Evolutionary conservation across 2,888 invertebrate species (phyloP).

Genomic region (Tenthredo livida): DNA sequence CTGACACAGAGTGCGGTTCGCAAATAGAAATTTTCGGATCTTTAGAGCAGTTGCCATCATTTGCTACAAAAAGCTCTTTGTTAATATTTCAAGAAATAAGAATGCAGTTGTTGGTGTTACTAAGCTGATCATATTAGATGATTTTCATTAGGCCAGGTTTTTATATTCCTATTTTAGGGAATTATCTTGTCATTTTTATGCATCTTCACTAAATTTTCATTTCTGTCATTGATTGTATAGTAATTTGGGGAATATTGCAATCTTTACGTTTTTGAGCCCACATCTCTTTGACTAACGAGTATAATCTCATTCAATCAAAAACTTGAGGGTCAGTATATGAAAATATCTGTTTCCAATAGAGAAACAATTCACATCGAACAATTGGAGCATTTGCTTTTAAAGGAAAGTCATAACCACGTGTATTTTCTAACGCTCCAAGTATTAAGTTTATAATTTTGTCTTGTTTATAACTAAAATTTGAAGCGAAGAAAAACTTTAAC

Average conservation of each 20-base stretch:
- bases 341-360: not conserved
- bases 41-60: not conserved
- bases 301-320: not conserved
- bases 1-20: conserved; percentile 76
- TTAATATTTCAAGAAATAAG: not conserved
- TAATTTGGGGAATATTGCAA: not conserved
- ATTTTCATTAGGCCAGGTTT: not conserved
- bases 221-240: no score
- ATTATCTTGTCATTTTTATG: not conserved
- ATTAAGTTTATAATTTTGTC: not conserved
- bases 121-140: not conserved
- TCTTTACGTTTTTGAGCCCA: not conserved
- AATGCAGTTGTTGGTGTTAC: not conserved
- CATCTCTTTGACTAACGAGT: not conserved
- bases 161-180: not conserved
- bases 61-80: not conserved
- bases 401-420: not conserved
- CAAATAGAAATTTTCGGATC: conserved; percentile 54
- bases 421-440: not conserved
- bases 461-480: not conserved
- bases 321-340: not conserved
- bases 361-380: not conserved
- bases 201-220: not conserved
- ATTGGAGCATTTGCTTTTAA: not conserved
- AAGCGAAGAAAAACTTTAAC: not conserved